Evolutionary conservation across 2,888 invertebrate species (phyloP).

Genomic region (Neria commutata): DNA sequence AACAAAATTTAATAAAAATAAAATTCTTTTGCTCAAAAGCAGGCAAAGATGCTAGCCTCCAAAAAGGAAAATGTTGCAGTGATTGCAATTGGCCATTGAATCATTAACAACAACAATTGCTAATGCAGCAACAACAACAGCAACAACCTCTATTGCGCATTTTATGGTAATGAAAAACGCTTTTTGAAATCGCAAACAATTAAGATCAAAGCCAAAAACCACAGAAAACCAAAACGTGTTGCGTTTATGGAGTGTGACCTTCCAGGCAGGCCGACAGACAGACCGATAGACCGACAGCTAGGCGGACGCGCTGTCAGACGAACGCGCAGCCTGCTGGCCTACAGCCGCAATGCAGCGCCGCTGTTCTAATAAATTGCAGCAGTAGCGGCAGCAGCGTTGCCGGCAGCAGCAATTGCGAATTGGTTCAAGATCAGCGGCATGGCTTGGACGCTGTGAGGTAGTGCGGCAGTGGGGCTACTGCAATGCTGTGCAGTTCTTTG

Average conservation of each 20-base stretch:
- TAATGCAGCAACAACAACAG: too few species aligned
- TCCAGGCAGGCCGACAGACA: too few species aligned
- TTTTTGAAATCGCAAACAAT: constrained; percentile 16
- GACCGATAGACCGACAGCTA: constrained; percentile 7
- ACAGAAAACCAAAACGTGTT: constrained; percentile 1
- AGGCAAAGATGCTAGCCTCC: too few species aligned
- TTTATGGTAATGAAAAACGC: too few species aligned
- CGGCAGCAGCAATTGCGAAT: constrained; percentile 47
- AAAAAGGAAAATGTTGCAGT: too few species aligned
- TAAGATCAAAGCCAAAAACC: constrained; percentile 14
- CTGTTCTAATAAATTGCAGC: constrained; percentile 13
- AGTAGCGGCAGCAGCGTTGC: background rate
- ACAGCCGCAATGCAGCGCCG: background rate
- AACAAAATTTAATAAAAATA: too few species aligned
- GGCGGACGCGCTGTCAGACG: background rate
- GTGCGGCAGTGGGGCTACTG: background rate
- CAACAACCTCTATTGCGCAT: too few species aligned
- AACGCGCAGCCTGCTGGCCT: background rate
- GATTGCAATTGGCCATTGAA: too few species aligned
- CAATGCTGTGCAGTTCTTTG: constrained; percentile 10
- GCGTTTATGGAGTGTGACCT: too few species aligned
- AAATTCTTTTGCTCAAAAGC: too few species aligned
- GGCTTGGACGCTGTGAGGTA: constrained; percentile 13
- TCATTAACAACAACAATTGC: too few species aligned
- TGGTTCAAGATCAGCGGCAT: constrained; percentile 48